Evolutionary conservation across 2,888 invertebrate genomes (phyloP), one percentile per base, ranked within the genome.

Genomic region (Helicoverpa assulta): DNA sequence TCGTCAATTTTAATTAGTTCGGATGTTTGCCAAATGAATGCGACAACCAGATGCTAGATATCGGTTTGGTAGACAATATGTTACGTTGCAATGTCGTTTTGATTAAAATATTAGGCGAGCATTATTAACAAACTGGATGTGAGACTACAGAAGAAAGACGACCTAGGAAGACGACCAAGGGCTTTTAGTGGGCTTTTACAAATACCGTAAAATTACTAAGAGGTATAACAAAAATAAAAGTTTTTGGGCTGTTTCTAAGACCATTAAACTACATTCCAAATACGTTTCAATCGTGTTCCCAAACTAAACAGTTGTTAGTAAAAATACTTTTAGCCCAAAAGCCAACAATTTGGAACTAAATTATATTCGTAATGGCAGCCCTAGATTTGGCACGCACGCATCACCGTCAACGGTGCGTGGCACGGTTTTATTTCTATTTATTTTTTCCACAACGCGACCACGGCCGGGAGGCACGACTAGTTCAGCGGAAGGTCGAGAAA

Each of bases 401-500:
- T 77, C 78, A 16, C 50, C 50, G 73, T 63, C 83, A 84, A 47
- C 83, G 85, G 83, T 86, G 87, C 90, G 87, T 89, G 86, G 83
- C 87, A 83, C 76, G 68, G 73, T 84, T 84, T 85, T 88, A 84
- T 85, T 83, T 85, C 78, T 84, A 70, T 81, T 82, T 76, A 60
- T 75, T 84, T 85, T 87, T 86, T 83, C 81, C 79, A 79, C 80
- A 65, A 37, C 57, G 33, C 65, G 55, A 73, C 53, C 70, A 54
- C 65, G 73, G 55, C 57, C 69, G 54, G 54, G 66, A 63, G 70
- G 74, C 61, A 70, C 78, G 82, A 73, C 75, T 82, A 80, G 73
- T 86, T 77, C 80, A 80, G 80, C 79, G 84, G 80, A 85, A 84
- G 84, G 67, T 6, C 19, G 18, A 65, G 58, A 76, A 78, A 78